phyloP scores from a whole-genome alignment of 2,797 vertebrate genomes.

The Aldrovandia affinis region DNA sequence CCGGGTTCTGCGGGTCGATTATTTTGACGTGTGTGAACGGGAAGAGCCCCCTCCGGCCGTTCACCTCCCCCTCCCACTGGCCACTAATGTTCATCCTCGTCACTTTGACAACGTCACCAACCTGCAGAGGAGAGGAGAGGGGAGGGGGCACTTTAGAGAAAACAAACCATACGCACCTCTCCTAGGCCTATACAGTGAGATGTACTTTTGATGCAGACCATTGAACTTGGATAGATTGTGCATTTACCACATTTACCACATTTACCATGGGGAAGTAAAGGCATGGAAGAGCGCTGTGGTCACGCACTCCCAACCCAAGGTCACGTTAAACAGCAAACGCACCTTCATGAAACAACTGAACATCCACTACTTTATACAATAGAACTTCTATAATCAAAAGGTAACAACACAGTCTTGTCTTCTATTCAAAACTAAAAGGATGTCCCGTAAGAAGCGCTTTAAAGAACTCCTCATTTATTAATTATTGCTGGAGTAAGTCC shows the following conservation, averaged over 20 bases:
- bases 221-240: not conserved
- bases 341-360: too few relatives aligned
- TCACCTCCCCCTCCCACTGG: slow-evolving; percentile 98
- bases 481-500: too few relatives aligned
- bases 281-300: not conserved
- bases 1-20: slow-evolving; percentile 93
- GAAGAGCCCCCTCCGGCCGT: slow-evolving; percentile 93
- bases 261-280: not conserved
- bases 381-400: too few relatives aligned
- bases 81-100: slow-evolving; percentile 98
- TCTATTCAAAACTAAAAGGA: not conserved
- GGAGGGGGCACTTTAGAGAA: not conserved
- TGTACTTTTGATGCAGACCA: not conserved
- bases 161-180: not conserved
- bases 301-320: not conserved
- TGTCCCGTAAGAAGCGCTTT: too few relatives aligned
- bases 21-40: slow-evolving; percentile 98
- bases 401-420: not conserved
- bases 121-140: slow-evolving; percentile 67
- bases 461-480: too few relatives aligned
- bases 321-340: not conserved
- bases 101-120: slow-evolving; percentile 94
- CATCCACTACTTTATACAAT: too few relatives aligned
- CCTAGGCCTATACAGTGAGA: not conserved
- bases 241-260: not conserved